Conservation (phyloP, 2,113 vertebrate genomes). For the Mohoua ochrocephala region DNA sequence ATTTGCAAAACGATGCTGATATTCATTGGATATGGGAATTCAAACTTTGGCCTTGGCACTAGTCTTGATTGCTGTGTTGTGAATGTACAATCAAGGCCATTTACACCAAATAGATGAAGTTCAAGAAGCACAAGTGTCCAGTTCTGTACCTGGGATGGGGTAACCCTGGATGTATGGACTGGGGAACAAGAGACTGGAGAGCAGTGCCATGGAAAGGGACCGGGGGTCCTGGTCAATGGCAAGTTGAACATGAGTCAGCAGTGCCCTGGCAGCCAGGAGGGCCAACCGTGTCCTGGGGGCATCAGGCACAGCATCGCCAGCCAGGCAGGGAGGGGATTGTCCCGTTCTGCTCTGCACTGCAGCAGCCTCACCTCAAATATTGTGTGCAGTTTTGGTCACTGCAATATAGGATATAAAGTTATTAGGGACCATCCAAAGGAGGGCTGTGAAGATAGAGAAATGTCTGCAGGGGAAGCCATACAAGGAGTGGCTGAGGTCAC, state of each 20-base stretch:
- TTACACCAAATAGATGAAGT: background rate
- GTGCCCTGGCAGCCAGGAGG: background rate
- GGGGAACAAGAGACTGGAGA: background rate
- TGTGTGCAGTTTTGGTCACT: background rate
- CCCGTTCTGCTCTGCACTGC: background rate
- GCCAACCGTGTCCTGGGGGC: accelerated
- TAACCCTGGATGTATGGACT: background rate
- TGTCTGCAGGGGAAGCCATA: background rate
- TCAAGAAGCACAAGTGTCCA: background rate
- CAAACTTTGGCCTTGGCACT: background rate
- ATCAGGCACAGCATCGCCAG: background rate
- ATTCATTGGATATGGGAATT: background rate
- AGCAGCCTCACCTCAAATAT: accelerated
- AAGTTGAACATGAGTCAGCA: accelerated
- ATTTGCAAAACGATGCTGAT: background rate
- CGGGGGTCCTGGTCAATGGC: accelerated
- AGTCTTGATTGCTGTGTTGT: background rate
- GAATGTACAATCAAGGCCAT: background rate
- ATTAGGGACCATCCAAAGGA: background rate
- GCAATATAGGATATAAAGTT: background rate
- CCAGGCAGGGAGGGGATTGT: background rate
- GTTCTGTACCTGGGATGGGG: background rate
- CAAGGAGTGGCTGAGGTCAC: no score
- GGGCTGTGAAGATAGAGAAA: background rate
- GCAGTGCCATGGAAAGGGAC: background rate